Conservation (phyloP, 1,140 invertebrate genomes). For the Micrasema minimum region DNA sequence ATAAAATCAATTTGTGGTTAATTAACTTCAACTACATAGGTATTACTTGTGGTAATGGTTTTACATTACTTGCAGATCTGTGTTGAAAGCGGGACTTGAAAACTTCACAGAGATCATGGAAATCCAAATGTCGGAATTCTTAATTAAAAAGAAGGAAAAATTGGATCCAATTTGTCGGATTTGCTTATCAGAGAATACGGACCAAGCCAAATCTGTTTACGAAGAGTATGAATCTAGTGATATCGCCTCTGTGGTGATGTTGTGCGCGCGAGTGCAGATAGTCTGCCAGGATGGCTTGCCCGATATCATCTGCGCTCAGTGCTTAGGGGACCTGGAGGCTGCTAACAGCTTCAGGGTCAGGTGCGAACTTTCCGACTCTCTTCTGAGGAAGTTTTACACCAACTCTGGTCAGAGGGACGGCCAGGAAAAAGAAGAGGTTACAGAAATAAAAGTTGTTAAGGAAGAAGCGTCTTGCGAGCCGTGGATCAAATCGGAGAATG, state of each 20-base stretch:
- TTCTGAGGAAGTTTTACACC: conserved; percentile 16
- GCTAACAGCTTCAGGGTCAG: conserved; percentile 27
- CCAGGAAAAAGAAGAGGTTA: not conserved
- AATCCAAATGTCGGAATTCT: no score
- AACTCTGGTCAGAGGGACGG: not conserved
- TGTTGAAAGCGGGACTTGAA: no score
- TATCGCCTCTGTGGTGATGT: conserved; percentile 6
- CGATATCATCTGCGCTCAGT: conserved; percentile 24
- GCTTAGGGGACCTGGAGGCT: conserved; percentile 8
- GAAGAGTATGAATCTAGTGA: not conserved
- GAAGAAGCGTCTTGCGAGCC: conserved; percentile 2
- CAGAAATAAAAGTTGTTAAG: no score
- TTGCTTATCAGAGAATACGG: conserved; percentile 13
- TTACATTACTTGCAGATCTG: no score
- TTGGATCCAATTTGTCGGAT: conserved; percentile 6
- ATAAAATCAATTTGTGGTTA: no score
- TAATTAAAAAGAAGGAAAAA: conserved; percentile 12
- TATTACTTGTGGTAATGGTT: no score
- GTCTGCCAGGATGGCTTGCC: conserved; percentile 19
- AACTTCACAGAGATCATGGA: no score
- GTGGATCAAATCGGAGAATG: conserved; percentile 8
- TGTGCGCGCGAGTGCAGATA: conserved; percentile 23
- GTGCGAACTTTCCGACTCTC: conserved; percentile 25
- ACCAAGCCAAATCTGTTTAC: not conserved
- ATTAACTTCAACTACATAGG: no score